Base-by-base conservation (phyloP, 2,797 vertebrate species). In the Gambusia yucatana region DNA sequence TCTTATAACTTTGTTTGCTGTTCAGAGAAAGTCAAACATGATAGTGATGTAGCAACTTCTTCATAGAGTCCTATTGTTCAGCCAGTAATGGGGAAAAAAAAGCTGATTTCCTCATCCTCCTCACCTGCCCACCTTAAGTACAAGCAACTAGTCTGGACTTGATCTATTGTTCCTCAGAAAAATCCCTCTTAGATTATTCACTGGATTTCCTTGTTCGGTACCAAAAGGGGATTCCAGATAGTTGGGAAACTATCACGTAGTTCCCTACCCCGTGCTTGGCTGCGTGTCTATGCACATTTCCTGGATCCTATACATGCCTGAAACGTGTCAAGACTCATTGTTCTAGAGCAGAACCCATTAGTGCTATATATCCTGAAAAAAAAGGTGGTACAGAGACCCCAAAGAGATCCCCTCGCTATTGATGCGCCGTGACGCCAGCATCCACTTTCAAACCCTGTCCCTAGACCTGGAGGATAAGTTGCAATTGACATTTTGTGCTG, bases 401-500 rank as follows among this genome's bases (percentile, higher is more conserved):
- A 93, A 77, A 92, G 88, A 91, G 85, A 84, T 89, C 89, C 85
- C 67, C n/a, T 44, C 0, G 90, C 86, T 87, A 93, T 86, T 91
- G 89, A 92, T 95, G 94, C 91, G 91, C 87, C 88, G 84, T 91
- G 91, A 95, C 88, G 92, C 90, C 85, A 95, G 93, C 95, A 90
- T 96, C 93, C 93, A 93, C 94, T 96, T 96, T 95, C 95, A 95
- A 90, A 92, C 90, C 91, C 92, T 93, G 92, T 95, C 93, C 93
- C 96, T 93, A 84, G 88, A 88, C 93, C 91, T 90, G 92, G 88
- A 88, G 95, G 95, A 96, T 96, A 96, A 95, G 95, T 96, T 96
- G 95, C 96, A 96, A 96, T 94, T 96, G 96, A 96, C 96, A 96
- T 96, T 96, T 96, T 94, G 92, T 61, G 90, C 91, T 75, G 89